A percentile compares a stretch with the other conserved stretches of the same genome.
Conservation (phyloP, 2,113 vertebrate genomes). For the Sigmodon hispidus region DNA sequence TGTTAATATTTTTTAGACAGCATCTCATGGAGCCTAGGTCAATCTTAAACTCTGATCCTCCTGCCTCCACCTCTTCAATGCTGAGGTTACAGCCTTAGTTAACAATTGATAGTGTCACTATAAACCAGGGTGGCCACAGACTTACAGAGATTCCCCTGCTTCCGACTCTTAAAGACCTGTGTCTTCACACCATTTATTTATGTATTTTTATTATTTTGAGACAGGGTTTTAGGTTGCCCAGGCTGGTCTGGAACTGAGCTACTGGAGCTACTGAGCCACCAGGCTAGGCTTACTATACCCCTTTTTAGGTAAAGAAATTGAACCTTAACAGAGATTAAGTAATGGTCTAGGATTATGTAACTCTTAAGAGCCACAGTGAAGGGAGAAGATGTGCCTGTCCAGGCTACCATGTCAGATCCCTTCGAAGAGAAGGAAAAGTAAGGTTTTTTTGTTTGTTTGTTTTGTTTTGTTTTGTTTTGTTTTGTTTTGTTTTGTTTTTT, state of each 20-base stretch:
- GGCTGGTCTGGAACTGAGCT: background rate
- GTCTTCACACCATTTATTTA: background rate
- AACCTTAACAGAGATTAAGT: slow-evolving; percentile 15
- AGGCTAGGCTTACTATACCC: background rate
- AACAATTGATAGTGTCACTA: background rate
- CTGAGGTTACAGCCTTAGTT: background rate
- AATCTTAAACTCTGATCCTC: background rate
- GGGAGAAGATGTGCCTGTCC: background rate
- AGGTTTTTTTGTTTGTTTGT: background rate
- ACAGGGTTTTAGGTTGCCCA: background rate
- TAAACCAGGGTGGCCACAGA: background rate
- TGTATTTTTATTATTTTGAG: background rate
- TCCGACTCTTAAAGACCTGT: background rate
- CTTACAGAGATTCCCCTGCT: background rate
- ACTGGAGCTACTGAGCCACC: background rate
- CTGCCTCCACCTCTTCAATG: background rate
- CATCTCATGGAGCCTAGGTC: background rate
- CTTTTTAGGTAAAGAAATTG: slow-evolving; percentile 11
- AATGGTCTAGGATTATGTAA: background rate
- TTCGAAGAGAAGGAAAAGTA: background rate
- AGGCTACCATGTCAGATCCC: background rate
- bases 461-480: background rate
- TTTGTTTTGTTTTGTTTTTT: background rate
- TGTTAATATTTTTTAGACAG: background rate
- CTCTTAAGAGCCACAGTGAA: background rate